Base-by-base conservation (phyloP, 2,888 invertebrate species). In the Sthenelais limicola region DNA sequence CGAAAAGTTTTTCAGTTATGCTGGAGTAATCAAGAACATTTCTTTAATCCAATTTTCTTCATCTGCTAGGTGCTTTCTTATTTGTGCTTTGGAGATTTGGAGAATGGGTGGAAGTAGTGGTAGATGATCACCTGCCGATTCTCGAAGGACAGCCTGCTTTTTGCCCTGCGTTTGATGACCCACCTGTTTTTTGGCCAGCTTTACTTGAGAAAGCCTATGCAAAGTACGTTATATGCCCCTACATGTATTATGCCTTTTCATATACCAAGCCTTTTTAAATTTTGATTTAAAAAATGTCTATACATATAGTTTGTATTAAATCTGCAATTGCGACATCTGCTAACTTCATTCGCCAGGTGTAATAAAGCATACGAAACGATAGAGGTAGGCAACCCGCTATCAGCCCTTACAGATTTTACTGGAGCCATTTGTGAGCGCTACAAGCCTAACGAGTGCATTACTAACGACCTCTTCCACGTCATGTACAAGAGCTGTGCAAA, bases 71-170 rank as follows among this genome's bases (percentile, higher is more conserved):
- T 47, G 81, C 82, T 51, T 97, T 97, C 89, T 96, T 96, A 88
- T 97, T 97, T 89, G 92, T 95, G 54, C 92, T 94, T 86, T 94
- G 94, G 94, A 92, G 93, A 86, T 94, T 93, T 86, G 93, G 93
- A 5, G 91, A 91, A 83, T 94, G 93, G 93, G 91, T 91, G 78
- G 93, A 93, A 82, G 90, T 93, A 68, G 87, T 91, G 24, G 91
- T 94, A 69, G 94, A 94, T 88, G 94, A 94, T 88, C 90, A 91
- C 80, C 89, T 94, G 80, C 94, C 94, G 49, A 91, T 92, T n/a
- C 90, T 91, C 83, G 91, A 91, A 83, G 92, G 92, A 71, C 89
- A 91, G 69, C 89, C 92, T 33, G 89, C 92, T 68, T 91, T 91
- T 82, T 89, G 92, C 68, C 91, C 91, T 76, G 91, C 91, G 73